Evolutionary conservation across 1,140 invertebrate genomes (phyloP), one percentile per base, ranked within the genome.

Genomic region (Ips nitidus): DNA sequence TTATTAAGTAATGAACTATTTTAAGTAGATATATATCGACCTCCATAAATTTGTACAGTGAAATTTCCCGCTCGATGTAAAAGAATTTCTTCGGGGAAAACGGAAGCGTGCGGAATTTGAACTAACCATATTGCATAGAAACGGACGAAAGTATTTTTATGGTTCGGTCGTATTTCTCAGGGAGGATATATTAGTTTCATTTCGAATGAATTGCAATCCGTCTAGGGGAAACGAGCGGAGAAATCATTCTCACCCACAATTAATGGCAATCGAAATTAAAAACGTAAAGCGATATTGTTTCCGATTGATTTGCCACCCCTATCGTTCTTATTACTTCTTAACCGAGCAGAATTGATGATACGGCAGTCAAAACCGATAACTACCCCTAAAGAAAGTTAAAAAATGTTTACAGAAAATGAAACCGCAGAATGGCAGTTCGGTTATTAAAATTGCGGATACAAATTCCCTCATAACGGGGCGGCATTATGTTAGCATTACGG

Each of bases 161-260:
- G 75, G 78, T 78, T 75, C 71, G 69, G 73, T 72, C 66, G 71
- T 73, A 67, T 77, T 75, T 71, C 69, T 68, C 70, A 66, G 66
- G 58, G 69, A 74, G 75, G 73, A 79, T 79, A 79, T 79, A 79
- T 79, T 79, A 78, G 77, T 79, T 79, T 79, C 78, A 78, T 79
- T 79, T 79, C 73, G 77, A 75, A 75, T 77, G 74, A 75, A 75
- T 77, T 73, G 78, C 77, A 76, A 77, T 77, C 72, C 72, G 73
- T 74, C 72, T 73, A 69, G 69, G 73, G 62, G 69, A 59, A 62
- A 50, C 56, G 60, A 75, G 69, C 73, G 70, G 74, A 74, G 72
- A 73, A 75, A 73, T 71, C 72, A 71, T 73, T 73, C 72, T 73
- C 72, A 71, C 76, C 75, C 76, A 74, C 76, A 78, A 79, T 79